Conservation (phyloP, 1,140 invertebrate species). For the Lordiphosa clarofinis region DNA sequence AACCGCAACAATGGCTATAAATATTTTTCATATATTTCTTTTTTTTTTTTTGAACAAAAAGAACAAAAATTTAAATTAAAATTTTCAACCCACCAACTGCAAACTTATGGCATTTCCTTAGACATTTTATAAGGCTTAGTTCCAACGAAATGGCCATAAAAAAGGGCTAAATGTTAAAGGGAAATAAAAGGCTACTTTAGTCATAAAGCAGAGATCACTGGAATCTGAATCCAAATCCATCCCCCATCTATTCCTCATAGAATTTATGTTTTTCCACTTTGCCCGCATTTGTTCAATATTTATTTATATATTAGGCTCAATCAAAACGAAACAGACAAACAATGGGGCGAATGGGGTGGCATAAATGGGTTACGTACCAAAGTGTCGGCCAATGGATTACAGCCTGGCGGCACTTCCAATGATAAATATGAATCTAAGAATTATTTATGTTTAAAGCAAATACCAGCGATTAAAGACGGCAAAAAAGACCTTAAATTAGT, state of each 20-base stretch:
- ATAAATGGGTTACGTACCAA: conserved; percentile 43
- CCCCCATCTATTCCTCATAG: not conserved
- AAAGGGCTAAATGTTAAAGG: conserved; percentile 54
- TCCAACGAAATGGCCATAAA: conserved; percentile 71
- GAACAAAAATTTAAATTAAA: conserved; percentile 7
- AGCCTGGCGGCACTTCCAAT: conserved; percentile 38
- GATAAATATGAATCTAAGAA: conserved; percentile 53
- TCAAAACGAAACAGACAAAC: conserved; percentile 47
- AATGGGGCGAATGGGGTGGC: conserved; percentile 40
- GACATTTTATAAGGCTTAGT: conserved; percentile 8
- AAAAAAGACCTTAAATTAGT: conserved; percentile 72
- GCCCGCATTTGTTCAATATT: conserved; percentile 64
- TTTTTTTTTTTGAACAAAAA: conserved; percentile 27
- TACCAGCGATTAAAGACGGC: conserved; percentile 55
- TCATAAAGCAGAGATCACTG: conserved; percentile 31
- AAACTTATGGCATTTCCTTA: conserved; percentile 43
- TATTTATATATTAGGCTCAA: conserved; percentile 61
- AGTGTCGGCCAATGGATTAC: conserved; percentile 56
- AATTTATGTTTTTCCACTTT: conserved; percentile 63
- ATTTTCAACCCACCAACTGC: conserved; percentile 25
- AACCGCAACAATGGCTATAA: conserved; percentile 72
- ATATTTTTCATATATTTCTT: conserved; percentile 62
- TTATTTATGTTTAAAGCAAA: conserved; percentile 54
- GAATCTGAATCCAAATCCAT: no score
- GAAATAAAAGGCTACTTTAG: conserved; percentile 12